Percentiles rank a stretch among this genome's conserved stretches.
phyloP scores from a whole-genome alignment of 35 echinoderm and acorn worm genomes.

The Holothuria glaberrima region DNA sequence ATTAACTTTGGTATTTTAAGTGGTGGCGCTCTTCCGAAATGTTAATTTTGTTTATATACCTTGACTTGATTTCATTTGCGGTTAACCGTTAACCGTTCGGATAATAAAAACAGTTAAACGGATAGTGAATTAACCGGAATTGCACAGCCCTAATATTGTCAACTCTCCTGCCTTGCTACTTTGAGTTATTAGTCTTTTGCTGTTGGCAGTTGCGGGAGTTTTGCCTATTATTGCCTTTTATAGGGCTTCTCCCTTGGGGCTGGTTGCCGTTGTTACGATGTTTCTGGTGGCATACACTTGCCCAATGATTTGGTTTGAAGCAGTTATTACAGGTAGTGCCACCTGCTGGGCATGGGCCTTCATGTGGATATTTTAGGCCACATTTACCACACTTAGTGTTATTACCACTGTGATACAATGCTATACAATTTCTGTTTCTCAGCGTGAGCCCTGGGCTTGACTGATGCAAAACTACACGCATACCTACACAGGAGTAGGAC shows the following conservation, averaged over 20 bases:
- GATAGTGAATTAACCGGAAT: too few relatives aligned
- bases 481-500: too few relatives aligned
- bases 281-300: constrained; percentile 13
- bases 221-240: background rate
- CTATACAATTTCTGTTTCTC: too few relatives aligned
- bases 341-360: constrained; percentile 3
- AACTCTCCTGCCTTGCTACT: background rate
- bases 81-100: too few relatives aligned
- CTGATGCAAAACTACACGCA: too few relatives aligned
- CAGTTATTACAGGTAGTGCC: background rate
- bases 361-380: constrained; percentile 5
- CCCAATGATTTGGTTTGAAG: background rate
- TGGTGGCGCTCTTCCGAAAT: too few relatives aligned
- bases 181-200: background rate
- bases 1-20: too few relatives aligned
- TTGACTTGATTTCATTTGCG: too few relatives aligned
- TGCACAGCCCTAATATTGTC: constrained; percentile 2
- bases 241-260: background rate
- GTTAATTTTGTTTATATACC: too few relatives aligned
- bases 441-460: too few relatives aligned
- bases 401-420: background rate
- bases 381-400: constrained; percentile 16
- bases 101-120: too few relatives aligned
- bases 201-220: background rate
- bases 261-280: background rate